Evolutionary conservation across 2,888 invertebrate species (phyloP).

Genomic region (Eristalis tenax): DNA sequence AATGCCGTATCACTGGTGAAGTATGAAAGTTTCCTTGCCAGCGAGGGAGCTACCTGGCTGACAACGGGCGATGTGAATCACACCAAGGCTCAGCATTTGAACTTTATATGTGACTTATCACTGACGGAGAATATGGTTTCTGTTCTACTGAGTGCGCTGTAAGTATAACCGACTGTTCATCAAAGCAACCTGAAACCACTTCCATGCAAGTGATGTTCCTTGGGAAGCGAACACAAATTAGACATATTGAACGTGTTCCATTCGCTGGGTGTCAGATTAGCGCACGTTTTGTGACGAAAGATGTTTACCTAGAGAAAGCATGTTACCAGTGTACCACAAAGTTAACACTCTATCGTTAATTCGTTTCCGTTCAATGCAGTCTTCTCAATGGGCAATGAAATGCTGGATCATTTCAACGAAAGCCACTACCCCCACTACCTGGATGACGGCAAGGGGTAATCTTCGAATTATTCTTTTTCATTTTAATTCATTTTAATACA

Average conservation of each 20-base stretch:
- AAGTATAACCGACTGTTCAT: constrained; percentile 68
- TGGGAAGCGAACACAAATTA: too few relatives aligned
- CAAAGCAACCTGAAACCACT: not conserved
- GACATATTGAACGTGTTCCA: not conserved
- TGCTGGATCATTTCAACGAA: not conserved
- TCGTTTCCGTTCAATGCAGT: not conserved
- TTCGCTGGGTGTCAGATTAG: not conserved
- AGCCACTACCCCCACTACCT: too few relatives aligned
- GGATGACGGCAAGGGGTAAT: too few relatives aligned
- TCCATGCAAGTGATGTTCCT: not conserved
- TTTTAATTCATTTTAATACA: too few relatives aligned
- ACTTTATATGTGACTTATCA: constrained; percentile 79
- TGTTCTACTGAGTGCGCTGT: constrained; percentile 80
- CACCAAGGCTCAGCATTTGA: constrained; percentile 79
- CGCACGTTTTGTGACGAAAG: not conserved
- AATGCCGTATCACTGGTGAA: constrained; percentile 78
- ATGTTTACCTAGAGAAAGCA: not conserved
- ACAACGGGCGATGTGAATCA: constrained; percentile 79
- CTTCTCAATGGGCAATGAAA: not conserved
- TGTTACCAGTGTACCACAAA: not conserved
- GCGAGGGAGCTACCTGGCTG: constrained; percentile 79
- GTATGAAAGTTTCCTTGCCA: constrained; percentile 78
- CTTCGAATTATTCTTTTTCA: too few relatives aligned
- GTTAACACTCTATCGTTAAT: not conserved
- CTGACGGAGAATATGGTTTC: constrained; percentile 80